These are phyloP conservation scores for Sinosuthora webbiana DNA, from an alignment of 2,113 vertebrate species.

Conservation along the genomic window DNA sequence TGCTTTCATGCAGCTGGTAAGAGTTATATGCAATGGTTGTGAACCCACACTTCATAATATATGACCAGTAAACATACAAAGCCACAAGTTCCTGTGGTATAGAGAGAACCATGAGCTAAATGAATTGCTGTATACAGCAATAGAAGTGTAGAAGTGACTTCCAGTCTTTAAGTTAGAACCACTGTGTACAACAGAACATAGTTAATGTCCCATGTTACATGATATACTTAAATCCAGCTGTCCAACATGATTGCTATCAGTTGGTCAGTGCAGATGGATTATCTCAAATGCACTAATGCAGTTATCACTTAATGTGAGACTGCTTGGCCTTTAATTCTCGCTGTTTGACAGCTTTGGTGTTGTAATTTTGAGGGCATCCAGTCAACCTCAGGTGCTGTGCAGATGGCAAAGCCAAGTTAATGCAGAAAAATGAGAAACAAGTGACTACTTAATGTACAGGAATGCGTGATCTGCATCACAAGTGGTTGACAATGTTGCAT, in stretches of 20 bases:
- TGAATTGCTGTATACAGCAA: neutral
- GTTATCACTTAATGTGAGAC: conserved; percentile 53
- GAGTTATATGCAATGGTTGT: neutral
- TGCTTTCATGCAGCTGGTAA: neutral
- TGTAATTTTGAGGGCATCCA: conserved; percentile 71
- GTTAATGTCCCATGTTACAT: conserved; percentile 9
- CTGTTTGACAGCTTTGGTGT: conserved; percentile 42
- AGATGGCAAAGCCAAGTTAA: conserved; percentile 91
- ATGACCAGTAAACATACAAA: neutral
- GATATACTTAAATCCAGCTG: conserved; percentile 34
- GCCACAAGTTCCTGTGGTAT: neutral
- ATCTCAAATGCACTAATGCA: conserved; percentile 33
- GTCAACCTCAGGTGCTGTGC: conserved; percentile 82
- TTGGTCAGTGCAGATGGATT: conserved; percentile 63
- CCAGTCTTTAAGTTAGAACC: neutral
- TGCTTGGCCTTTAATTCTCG: conserved; percentile 62
- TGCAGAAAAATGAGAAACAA: conserved; percentile 89
- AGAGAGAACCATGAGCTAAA: neutral
- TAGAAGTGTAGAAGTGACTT: neutral
- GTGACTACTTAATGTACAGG: conserved; percentile 82
- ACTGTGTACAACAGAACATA: neutral
- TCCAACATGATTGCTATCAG: conserved; percentile 33
- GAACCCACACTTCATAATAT: neutral
- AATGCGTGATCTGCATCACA: conserved; percentile 82
- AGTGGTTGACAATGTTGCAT: conserved; percentile 74